Conservation (phyloP, 2,113 vertebrate genomes). For the Hypomesus transpacificus region DNA sequence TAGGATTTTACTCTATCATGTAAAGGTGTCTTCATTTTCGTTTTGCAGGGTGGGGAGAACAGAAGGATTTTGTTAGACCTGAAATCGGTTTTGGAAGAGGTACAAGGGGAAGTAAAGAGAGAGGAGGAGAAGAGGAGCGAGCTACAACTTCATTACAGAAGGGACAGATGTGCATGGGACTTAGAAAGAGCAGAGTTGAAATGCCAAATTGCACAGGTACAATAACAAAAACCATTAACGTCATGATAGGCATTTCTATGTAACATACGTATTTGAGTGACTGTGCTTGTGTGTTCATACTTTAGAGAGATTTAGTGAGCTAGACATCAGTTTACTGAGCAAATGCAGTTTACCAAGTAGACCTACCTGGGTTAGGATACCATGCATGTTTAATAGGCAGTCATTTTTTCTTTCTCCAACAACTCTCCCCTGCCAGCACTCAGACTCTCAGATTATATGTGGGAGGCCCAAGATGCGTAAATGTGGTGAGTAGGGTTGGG, state of each 20-base stretch:
- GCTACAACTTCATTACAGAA: conserved; percentile 71
- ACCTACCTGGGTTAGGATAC: neutral
- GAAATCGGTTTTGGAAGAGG: conserved; percentile 66
- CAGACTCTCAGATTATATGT: neutral
- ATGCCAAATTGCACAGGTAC: conserved; percentile 69
- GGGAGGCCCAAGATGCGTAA: conserved; percentile 19
- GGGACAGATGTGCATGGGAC: conserved; percentile 70
- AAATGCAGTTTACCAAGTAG: neutral
- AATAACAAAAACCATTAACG: neutral
- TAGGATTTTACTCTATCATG: neutral
- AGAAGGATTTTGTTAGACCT: conserved; percentile 67
- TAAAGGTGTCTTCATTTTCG: conserved; percentile 22
- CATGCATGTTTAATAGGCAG: neutral
- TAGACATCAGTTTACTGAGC: no score
- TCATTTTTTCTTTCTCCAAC: no score
- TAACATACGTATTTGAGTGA: neutral
- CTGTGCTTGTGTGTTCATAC: neutral
- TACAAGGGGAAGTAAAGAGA: conserved; percentile 68
- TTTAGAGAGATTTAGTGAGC: no score
- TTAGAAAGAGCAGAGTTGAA: conserved; percentile 71
- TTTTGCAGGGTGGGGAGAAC: conserved; percentile 69
- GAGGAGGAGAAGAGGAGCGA: conserved; percentile 69
- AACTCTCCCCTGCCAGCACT: neutral
- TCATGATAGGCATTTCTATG: neutral
- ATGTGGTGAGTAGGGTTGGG: conserved; percentile 8